phyloP scores from a whole-genome alignment of 2,113 vertebrate genomes.

The Psettodes erumei region DNA sequence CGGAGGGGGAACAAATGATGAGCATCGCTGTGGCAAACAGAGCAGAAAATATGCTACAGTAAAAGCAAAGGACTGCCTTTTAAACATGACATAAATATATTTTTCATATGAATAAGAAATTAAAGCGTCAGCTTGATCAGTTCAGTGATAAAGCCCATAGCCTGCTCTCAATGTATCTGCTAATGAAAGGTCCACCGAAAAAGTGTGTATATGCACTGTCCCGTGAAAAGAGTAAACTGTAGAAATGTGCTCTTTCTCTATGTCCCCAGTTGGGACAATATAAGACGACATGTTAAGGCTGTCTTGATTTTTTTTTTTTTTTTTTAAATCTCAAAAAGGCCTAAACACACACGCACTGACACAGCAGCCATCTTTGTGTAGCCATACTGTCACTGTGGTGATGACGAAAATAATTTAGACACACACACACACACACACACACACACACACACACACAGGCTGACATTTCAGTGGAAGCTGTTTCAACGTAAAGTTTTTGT shows the following conservation, averaged over 20 bases:
- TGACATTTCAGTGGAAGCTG: conserved; percentile 3
- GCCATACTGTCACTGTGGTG: conserved; percentile 26
- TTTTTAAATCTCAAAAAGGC: no score
- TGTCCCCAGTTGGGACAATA: background rate
- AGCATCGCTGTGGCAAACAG: conserved; percentile 9
- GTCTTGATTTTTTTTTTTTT: conserved; percentile 35
- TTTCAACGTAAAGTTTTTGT: conserved; percentile 14
- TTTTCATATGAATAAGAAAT: background rate
- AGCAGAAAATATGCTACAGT: no score
- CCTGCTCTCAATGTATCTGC: background rate
- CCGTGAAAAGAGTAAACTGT: background rate
- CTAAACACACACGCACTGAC: conserved; percentile 16
- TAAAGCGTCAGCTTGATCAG: background rate
- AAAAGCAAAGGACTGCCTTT: no score
- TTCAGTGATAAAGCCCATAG: background rate
- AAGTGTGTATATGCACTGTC: background rate
- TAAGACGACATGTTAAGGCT: background rate
- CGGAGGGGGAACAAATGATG: background rate
- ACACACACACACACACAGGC: conserved; percentile 6
- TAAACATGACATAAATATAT: no score
- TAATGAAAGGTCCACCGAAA: background rate
- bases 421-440: conserved; percentile 13
- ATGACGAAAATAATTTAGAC: conserved; percentile 45
- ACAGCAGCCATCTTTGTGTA: conserved; percentile 60
- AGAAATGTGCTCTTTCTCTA: background rate